Base-by-base conservation (phyloP, 2,888 invertebrate species). In the Aporophyla nigra region DNA sequence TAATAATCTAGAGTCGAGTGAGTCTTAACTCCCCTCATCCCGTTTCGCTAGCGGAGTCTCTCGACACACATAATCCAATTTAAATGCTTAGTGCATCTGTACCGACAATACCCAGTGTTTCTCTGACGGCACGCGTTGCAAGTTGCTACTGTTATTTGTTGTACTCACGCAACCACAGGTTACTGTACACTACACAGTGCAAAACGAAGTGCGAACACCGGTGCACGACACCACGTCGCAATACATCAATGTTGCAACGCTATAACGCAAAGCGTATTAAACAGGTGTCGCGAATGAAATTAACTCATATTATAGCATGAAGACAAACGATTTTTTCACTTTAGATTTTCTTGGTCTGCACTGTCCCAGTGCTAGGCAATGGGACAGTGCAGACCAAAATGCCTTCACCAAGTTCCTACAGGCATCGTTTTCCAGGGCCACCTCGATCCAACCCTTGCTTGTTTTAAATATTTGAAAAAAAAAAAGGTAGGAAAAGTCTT, bases 111-210 rank as follows among this genome's bases (percentile, higher is more conserved):
- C 82, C 89, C 43, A 51, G 61, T 59, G 49, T 71, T 92, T 91
- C 87, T 89, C 89, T 84, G 84, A 81, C 87, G 77, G 83, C 86
- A 84, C 82, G 69, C 74, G 61, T 66, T 71, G 59, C 67, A 59
- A 73, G 79, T 86, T 80, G 90, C 88, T 90, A 92, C 89, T 89
- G 89, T 87, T 90, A 88, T 82, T 86, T 80, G 81, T 86, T 80
- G 81, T 76, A 80, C 86, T 81, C 88, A 87, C 87, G 88, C 86
- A 86, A 85, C 75, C 69, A 70, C 76, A 75, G 76, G 74, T 74
- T 82, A 77, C 63, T 76, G 78, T 80, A 75, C 72, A 54, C 63
- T 80, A 75, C 72, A 54, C 63, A 61, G 73, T 43, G 71, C 63
- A 53, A 66, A 63, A 66, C 59, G 74, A 54, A 58, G 51, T 72